phyloP scores from a whole-genome alignment of 1,140 invertebrate genomes.

The Ceratina calcarata region DNA sequence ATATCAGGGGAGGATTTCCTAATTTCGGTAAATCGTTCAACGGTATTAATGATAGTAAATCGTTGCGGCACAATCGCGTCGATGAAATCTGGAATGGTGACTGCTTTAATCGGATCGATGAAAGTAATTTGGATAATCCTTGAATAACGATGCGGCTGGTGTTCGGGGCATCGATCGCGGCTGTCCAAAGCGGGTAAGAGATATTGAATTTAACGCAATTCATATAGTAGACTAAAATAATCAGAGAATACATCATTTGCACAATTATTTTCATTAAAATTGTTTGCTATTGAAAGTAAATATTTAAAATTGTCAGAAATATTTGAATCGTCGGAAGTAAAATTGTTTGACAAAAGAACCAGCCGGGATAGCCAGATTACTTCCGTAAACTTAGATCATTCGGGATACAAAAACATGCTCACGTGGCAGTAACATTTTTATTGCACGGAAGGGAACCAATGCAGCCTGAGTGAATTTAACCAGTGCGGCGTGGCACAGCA shows the following conservation, averaged over 20 bases:
- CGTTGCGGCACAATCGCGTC: constrained; percentile 14
- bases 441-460: constrained; percentile 32
- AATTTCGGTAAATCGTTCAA: constrained; percentile 46
- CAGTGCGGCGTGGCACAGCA: constrained; percentile 5
- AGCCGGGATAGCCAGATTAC: no score
- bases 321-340: background rate
- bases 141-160: constrained; percentile 11
- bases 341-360: background rate
- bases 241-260: no score
- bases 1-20: constrained; percentile 26
- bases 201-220: background rate
- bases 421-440: constrained; percentile 36
- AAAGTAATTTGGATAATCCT: constrained; percentile 9
- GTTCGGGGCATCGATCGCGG: background rate
- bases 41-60: constrained; percentile 42
- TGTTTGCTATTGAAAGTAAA: no score
- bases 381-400: constrained; percentile 14
- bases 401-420: constrained; percentile 4
- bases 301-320: background rate
- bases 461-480: constrained; percentile 25
- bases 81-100: background rate
- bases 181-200: background rate
- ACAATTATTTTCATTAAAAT: no score
- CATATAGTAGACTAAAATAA: background rate
- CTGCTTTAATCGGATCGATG: constrained; percentile 28